Evolutionary conservation across 2,113 vertebrate species (phyloP), one percentile per base, ranked within the genome.

Genomic region (Salvator merianae): DNA sequence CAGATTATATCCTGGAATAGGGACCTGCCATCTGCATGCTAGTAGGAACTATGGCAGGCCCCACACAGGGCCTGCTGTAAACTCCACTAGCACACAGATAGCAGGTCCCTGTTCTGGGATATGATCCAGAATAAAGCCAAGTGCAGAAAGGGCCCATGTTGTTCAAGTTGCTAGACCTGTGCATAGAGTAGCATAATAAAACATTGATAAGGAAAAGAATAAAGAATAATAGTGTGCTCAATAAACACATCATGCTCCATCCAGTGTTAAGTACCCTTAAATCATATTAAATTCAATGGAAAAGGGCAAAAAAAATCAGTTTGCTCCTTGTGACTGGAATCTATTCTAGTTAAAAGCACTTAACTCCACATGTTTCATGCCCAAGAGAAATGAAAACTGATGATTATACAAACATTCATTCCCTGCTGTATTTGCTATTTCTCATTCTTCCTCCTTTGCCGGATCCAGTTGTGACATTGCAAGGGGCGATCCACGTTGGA

Each of bases 401-500:
- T 40, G 50, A 68, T 20, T 55, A 43, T 3, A 77, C 1, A 1
- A 5, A 34, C 7, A 7, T 72, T 2, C 4, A 0, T 47, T 79
- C 75, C 16, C 72, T 1, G 3, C 18, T 69, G n/a, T 32, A 5
- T 20, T 75, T 86, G 7, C 40, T 76, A 13, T 83, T 65, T 32
- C 40, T n/a, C 66, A 9, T 16, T 22, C 2, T 30, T 66, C 40
- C 72, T 20, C 59, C 5, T 24, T 2, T 38, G 50, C 14, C 20
- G 14, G 38, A 59, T 88, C 38, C 34, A 91, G 86, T 34, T 89
- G 77, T 89, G 10, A 28, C 73, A 20, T 84, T 87, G 79, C 75
- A 88, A 53, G 84, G 70, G 1, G 71, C 50, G 9, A 84, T 28
- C 40, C 71, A 5, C 20, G n/a, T 83, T 18, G 85, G 65, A 65